Conservation (phyloP, 2,797 vertebrate genomes). For the Diglossa cyanea region DNA sequence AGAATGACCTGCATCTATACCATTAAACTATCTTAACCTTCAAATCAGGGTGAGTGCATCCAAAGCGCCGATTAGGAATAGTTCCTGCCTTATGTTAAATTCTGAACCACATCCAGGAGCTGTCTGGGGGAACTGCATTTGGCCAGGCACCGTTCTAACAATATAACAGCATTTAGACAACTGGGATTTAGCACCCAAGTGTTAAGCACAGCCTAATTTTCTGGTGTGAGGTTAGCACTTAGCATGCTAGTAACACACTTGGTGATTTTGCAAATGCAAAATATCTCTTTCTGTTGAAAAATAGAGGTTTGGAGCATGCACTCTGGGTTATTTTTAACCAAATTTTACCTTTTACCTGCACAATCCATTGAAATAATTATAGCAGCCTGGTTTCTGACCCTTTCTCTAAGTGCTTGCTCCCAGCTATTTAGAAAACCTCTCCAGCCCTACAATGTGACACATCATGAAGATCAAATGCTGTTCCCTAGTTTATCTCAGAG, state of each 20-base stretch:
- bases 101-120: not conserved
- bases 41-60: not conserved
- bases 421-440: not conserved
- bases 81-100: not conserved
- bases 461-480: not conserved
- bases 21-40: conserved; percentile 40
- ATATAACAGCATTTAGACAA: not conserved
- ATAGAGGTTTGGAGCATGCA: not conserved
- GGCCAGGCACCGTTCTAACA: not conserved
- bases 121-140: not conserved
- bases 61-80: not conserved
- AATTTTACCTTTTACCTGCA: not conserved
- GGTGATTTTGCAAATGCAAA: not conserved
- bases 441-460: not conserved
- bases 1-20: not conserved
- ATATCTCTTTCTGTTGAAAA: not conserved
- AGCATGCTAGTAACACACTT: not conserved
- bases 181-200: not conserved
- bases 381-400: not conserved
- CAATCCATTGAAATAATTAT: not conserved
- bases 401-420: not conserved
- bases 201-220: not conserved
- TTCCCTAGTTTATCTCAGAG: not conserved
- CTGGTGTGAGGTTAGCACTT: not conserved
- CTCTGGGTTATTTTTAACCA: not conserved